Percentiles rank a stretch among this genome's conserved stretches.
Conservation (phyloP, 2,797 vertebrate species). For the Hephaestus fuliginosus region DNA sequence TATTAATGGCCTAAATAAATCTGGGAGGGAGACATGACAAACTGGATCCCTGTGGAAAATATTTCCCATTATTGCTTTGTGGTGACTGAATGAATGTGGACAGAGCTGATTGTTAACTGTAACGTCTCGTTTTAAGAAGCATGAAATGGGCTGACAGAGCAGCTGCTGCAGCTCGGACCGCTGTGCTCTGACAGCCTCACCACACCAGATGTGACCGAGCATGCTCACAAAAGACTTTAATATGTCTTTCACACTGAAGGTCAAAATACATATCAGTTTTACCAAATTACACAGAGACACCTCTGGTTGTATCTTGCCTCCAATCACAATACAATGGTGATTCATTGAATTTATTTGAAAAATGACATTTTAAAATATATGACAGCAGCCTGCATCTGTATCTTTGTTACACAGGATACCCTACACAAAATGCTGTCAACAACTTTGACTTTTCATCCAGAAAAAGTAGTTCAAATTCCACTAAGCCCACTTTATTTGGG, state of each 20-base stretch:
- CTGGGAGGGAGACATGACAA: neutral
- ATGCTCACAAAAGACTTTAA: neutral
- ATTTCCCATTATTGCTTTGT: neutral
- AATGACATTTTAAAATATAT: too few relatives aligned
- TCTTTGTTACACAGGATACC: too few relatives aligned
- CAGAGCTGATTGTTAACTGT: constrained; percentile 6
- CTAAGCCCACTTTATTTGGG: too few relatives aligned
- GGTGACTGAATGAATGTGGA: constrained; percentile 31
- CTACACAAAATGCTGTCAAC: too few relatives aligned
- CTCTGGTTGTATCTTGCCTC: neutral
- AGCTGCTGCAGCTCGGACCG: constrained; percentile 23
- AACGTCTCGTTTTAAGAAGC: constrained; percentile 31
- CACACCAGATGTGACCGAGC: neutral
- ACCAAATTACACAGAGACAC: neutral
- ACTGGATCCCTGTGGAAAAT: neutral
- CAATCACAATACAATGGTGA: neutral
- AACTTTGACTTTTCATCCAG: too few relatives aligned
- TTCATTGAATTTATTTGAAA: neutral
- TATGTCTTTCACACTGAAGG: neutral
- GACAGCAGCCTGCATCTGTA: too few relatives aligned
- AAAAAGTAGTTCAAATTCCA: too few relatives aligned
- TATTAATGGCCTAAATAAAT: neutral
- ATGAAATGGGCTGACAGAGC: constrained; percentile 39
- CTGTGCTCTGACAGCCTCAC: neutral
- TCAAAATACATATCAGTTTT: neutral